Conservation (phyloP, 2,113 vertebrate genomes). For the Perca schrenkii region DNA sequence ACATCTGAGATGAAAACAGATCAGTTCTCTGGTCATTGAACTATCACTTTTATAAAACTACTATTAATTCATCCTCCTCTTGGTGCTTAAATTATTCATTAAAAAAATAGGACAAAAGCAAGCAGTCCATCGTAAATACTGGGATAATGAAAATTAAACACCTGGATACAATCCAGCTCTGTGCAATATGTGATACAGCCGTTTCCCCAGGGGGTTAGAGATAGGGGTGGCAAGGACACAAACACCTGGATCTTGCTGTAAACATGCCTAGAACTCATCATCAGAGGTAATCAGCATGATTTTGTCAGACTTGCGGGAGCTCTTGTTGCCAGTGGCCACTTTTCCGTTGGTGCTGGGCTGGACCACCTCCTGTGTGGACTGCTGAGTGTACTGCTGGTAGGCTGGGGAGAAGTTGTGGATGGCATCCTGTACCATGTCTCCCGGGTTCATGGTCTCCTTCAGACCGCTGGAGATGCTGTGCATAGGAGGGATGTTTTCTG, state of each 20-base stretch:
- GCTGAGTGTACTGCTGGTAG: slow-evolving; percentile 94
- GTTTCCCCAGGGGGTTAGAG: slow-evolving; percentile 46
- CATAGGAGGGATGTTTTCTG: slow-evolving; percentile 89
- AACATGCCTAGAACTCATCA: slow-evolving; percentile 88
- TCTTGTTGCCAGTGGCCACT: slow-evolving; percentile 54
- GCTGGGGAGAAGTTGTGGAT: slow-evolving; percentile 93
- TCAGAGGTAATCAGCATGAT: slow-evolving; percentile 91
- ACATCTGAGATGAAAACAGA: slow-evolving; percentile 25
- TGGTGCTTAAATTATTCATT: slow-evolving; percentile 48
- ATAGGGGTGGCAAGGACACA: slow-evolving; percentile 32
- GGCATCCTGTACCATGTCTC: slow-evolving; percentile 94
- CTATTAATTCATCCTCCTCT: slow-evolving; percentile 9
- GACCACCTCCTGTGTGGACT: slow-evolving; percentile 91
- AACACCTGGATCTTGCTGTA: slow-evolving; percentile 51
- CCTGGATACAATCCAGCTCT: slow-evolving; percentile 56
- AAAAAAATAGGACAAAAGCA: slow-evolving; percentile 27
- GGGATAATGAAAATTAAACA: slow-evolving; percentile 52
- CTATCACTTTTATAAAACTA: slow-evolving; percentile 28
- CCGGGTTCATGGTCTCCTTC: slow-evolving; percentile 95
- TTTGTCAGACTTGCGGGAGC: slow-evolving; percentile 89
- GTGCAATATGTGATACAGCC: slow-evolving; percentile 24
- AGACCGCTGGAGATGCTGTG: slow-evolving; percentile 96
- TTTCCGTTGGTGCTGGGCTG: slow-evolving; percentile 81
- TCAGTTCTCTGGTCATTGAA: slow-evolving; percentile 28
- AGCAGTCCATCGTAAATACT: slow-evolving; percentile 61